These are phyloP conservation scores for Phasianus colchicus DNA, from an alignment of 2,113 vertebrate genomes.

Conservation along the genomic window DNA sequence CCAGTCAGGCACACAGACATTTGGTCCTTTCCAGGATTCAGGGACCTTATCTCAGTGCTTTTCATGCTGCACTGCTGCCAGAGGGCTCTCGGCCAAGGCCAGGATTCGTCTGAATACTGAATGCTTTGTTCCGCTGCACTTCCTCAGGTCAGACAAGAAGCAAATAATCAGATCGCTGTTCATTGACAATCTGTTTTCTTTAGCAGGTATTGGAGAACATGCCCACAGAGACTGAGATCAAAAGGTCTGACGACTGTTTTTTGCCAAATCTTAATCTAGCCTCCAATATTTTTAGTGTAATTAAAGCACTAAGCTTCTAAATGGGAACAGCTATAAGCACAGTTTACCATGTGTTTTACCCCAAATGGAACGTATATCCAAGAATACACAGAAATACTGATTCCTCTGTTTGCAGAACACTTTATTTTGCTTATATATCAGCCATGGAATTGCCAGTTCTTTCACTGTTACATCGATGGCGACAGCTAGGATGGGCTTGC, in stretches of 20 bases:
- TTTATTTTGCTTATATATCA: background rate
- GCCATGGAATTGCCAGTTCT: background rate
- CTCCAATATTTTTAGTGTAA: background rate
- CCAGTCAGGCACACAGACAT: rapidly evolving
- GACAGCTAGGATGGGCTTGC: background rate
- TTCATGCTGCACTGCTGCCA: background rate
- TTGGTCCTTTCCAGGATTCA: background rate
- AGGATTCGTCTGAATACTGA: background rate
- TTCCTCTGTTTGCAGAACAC: background rate
- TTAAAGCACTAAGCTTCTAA: background rate
- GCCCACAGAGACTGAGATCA: background rate
- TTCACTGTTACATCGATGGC: background rate
- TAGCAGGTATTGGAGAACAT: background rate
- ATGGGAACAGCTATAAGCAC: background rate
- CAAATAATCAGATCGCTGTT: background rate
- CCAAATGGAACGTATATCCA: background rate
- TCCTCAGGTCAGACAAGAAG: background rate
- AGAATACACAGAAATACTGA: background rate
- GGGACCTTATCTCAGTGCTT: background rate
- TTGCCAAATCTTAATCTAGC: background rate
- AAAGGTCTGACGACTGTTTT: background rate
- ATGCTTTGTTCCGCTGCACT: slow-evolving; percentile 5
- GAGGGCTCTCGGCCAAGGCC: background rate
- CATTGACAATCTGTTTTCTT: background rate
- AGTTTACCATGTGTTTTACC: background rate